Evolutionary conservation across 2,888 invertebrate species (phyloP).

Genomic region (Oligia latruncula): DNA sequence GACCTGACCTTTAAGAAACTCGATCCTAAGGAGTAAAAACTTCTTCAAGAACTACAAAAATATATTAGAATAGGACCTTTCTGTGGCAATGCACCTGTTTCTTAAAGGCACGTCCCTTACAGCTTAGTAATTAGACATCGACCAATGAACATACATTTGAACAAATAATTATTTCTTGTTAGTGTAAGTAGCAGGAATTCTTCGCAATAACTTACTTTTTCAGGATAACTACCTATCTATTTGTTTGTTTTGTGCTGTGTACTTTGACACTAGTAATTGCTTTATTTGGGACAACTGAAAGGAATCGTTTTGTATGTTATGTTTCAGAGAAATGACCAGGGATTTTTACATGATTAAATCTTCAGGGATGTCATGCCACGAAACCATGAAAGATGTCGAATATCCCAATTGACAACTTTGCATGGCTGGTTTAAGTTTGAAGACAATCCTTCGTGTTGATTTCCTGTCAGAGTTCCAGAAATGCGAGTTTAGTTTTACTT

Average conservation of each 20-base stretch:
- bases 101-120: slow-evolving; percentile 35
- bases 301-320: not conserved
- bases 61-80: not conserved
- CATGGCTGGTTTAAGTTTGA: not conserved
- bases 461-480: not conserved
- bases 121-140: slow-evolving; percentile 46
- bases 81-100: slow-evolving; percentile 47
- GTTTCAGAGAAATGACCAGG: not conserved
- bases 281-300: not conserved
- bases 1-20: not conserved
- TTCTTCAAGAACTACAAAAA: not conserved
- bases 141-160: slow-evolving; percentile 52
- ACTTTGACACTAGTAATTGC: not conserved
- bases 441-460: not conserved
- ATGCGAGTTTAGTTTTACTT: not conserved
- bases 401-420: too few relatives aligned
- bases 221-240: not conserved
- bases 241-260: slow-evolving; percentile 5
- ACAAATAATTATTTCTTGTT: slow-evolving; percentile 44
- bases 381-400: not conserved
- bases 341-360: not conserved
- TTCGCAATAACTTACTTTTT: slow-evolving; percentile 22
- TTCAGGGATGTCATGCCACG: not conserved
- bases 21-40: not conserved
- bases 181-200: slow-evolving; percentile 25